phyloP scores from a whole-genome alignment of 2,797 vertebrate genomes.

The Tamandua tetradactyla region DNA sequence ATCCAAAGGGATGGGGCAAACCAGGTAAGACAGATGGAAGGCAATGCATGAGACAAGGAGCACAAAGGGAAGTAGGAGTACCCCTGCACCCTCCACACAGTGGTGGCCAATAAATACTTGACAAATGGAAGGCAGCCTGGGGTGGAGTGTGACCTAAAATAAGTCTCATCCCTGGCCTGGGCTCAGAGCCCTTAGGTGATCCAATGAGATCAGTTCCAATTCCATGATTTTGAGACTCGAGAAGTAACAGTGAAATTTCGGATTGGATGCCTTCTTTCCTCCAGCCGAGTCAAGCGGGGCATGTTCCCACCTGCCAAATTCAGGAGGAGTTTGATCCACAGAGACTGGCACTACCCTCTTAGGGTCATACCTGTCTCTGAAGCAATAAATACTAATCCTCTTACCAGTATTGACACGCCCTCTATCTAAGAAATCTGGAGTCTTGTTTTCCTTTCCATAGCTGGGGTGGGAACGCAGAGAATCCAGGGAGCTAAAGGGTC shows the following conservation, averaged over 20 bases:
- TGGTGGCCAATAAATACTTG: not conserved
- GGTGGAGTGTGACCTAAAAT: not conserved
- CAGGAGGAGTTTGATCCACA: not conserved
- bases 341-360: not conserved
- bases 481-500: not conserved
- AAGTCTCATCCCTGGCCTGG: not conserved
- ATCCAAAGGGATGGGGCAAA: not conserved
- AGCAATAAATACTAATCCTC: conserved; percentile 32
- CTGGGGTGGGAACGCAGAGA: not conserved
- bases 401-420: not conserved
- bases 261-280: not conserved
- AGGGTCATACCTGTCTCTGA: conserved; percentile 46
- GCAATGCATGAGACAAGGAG: not conserved
- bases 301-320: not conserved
- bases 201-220: not conserved
- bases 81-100: not conserved
- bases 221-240: not conserved
- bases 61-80: not conserved
- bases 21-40: not conserved
- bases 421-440: conserved; percentile 43
- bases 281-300: not conserved
- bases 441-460: not conserved
- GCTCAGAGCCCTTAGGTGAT: not conserved
- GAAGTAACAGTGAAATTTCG: not conserved
- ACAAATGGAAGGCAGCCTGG: not conserved